Base-by-base conservation (phyloP, 2,888 invertebrate species). In the Leucoma salicis region DNA sequence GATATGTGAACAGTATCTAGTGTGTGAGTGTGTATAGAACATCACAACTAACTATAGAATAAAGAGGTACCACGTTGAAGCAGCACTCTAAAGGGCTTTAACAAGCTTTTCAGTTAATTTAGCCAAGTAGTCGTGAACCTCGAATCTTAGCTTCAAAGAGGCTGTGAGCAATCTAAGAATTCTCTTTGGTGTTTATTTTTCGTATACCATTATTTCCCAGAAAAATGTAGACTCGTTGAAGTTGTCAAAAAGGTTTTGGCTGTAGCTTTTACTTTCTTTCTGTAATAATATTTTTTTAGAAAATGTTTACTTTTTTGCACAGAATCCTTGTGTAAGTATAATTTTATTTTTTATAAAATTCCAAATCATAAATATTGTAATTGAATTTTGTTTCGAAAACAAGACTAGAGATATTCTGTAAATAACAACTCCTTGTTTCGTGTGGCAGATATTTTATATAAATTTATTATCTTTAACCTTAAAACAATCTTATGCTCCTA, bases 201-300 rank as follows among this genome's bases (percentile, higher is more conserved):
- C 10, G 28, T 14, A 13, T 6, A 21, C 14, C 14, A 11, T 21
- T 37, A 24, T 29, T 12, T 25, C 16, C 1, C 3, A 35, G 10
- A 25, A 31, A 35, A 27, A 35, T 14, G 27, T 35, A 16, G 31
- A 25, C 16, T 8, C 13, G 31, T 28, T 31, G 11, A 28, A 39
- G 28, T 44, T 44, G 32, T 44, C 44, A 41, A 35, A 40, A 35
- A 39, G 25, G 28, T 35, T 44, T 44, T 44, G 38, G 33, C 24
- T 42, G 35, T 31, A 27, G 39, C 31, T 35, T 44, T 44, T 39
- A 31, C 35, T 35, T 32, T 24, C 29, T 46, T 41, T 41, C 25
- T 46, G 46, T 46, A 46, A 41, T 31, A 41, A 46, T 46, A 35
- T 35, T 21, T 37, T 41, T 46, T 46, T 41, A 37, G 33, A 35